A percentile compares a stretch with the other conserved stretches of the same genome.
Evolutionary conservation across 2,888 invertebrate species (phyloP).

Genomic region (Eilema depressum): DNA sequence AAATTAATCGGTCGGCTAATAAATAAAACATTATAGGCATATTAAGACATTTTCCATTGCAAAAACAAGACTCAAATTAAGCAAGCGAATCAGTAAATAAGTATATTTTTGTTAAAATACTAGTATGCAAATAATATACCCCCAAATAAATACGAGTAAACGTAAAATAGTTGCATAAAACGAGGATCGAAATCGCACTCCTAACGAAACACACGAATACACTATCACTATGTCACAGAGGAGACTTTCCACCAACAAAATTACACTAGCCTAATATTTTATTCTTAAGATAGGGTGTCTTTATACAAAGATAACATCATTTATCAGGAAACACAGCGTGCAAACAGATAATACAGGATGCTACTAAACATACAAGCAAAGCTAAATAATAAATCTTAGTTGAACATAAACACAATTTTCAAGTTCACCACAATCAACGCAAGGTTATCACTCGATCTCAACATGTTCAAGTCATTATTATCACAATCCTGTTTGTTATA

Average conservation of each 20-base stretch:
- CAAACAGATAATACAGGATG: conserved; percentile 44
- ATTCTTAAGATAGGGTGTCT: background rate
- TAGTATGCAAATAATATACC: too few relatives aligned
- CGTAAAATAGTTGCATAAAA: too few relatives aligned
- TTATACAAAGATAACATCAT: conserved; percentile 24
- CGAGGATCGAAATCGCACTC: too few relatives aligned
- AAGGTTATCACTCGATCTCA: conserved; percentile 71
- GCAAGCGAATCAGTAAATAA: too few relatives aligned
- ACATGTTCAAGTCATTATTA: conserved; percentile 71
- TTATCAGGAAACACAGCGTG: conserved; percentile 29
- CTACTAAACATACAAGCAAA: conserved; percentile 28
- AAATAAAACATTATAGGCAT: too few relatives aligned
- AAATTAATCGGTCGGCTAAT: too few relatives aligned
- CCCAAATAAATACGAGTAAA: too few relatives aligned
- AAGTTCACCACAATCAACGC: conserved; percentile 71
- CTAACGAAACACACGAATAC: too few relatives aligned
- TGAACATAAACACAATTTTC: conserved; percentile 69
- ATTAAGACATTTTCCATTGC: too few relatives aligned
- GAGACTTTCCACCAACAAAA: background rate
- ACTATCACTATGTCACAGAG: too few relatives aligned
- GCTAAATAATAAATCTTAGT: conserved; percentile 67
- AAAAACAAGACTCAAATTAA: too few relatives aligned
- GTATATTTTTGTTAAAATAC: too few relatives aligned
- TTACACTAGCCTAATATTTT: background rate
- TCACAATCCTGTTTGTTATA: conserved; percentile 41